Evolutionary conservation across 2,797 vertebrate genomes (phyloP).

Genomic region (Pipistrellus kuhlii): DNA sequence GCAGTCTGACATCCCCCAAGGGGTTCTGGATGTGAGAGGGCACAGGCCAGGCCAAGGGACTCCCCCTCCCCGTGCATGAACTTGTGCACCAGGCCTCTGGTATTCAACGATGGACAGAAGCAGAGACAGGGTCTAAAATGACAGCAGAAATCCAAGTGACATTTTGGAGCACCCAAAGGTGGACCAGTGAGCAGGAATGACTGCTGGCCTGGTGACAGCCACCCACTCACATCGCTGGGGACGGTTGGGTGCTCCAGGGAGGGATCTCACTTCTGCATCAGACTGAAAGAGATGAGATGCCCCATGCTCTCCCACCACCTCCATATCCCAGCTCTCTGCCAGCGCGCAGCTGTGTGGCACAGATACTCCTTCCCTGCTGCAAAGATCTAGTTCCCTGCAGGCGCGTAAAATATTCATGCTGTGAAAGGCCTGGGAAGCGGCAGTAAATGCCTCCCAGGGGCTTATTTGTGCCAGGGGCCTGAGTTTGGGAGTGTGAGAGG

Average conservation of each 20-base stretch:
- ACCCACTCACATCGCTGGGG: background rate
- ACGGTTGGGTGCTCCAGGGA: background rate
- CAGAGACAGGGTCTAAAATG: background rate
- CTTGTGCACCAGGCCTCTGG: background rate
- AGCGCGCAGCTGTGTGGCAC: background rate
- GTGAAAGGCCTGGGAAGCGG: conserved; percentile 32
- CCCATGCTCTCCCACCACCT: background rate
- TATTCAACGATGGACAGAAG: background rate
- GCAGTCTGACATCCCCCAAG: too few species aligned
- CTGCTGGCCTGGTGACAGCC: background rate
- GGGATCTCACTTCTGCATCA: background rate
- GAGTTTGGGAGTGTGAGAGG: background rate
- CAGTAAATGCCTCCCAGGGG: conserved; percentile 23
- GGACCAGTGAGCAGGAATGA: background rate
- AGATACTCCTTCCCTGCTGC: background rate
- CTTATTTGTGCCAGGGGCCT: conserved; percentile 2
- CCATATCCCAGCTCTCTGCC: background rate
- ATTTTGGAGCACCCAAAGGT: background rate
- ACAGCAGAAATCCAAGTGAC: conserved; percentile 46
- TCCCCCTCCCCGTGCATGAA: too few species aligned
- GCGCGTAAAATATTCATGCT: conserved; percentile 71
- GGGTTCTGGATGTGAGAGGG: too few species aligned
- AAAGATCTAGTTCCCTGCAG: conserved; percentile 18
- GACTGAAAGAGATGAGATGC: background rate
- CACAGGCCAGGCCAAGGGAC: too few species aligned